These are phyloP conservation scores for Sus cebifrons DNA, from an alignment of 2,797 vertebrate species.

Conservation along the genomic window DNA sequence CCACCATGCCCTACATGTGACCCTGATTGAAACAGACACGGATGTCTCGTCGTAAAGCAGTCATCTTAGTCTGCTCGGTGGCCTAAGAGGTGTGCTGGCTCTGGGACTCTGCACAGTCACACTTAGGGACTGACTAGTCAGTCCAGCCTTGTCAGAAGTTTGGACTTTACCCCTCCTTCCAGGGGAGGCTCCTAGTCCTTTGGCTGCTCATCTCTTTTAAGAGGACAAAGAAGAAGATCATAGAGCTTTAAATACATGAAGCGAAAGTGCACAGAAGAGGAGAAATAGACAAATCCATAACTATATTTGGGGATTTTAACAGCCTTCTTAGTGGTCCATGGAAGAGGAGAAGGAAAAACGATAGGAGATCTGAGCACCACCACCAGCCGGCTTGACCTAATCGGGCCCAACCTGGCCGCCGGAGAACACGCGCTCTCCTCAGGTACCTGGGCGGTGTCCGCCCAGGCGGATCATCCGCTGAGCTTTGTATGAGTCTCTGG, in stretches of 20 bases:
- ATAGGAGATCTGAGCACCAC: not conserved
- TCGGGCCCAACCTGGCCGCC: not conserved
- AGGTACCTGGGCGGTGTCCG: not conserved
- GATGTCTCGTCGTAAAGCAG: not conserved
- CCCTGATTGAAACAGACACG: constrained; percentile 40
- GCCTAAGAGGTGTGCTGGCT: constrained; percentile 3
- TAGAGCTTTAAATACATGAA: constrained; percentile 12
- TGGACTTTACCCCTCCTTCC: constrained; percentile 65
- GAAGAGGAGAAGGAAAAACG: constrained; percentile 29
- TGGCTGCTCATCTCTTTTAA: constrained; percentile 19
- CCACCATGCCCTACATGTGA: constrained; percentile 1
- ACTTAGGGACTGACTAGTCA: not conserved
- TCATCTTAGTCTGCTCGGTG: not conserved
- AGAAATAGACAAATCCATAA: not conserved
- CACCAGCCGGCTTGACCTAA: not conserved
- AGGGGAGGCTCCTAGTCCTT: not conserved
- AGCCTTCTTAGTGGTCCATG: constrained; percentile 24
- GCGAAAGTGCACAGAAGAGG: not conserved
- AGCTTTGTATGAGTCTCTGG: constrained; percentile 31
- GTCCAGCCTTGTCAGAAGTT: constrained; percentile 40
- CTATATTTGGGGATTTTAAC: constrained; percentile 23
- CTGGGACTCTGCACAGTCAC: not conserved
- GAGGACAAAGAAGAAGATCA: constrained; percentile 11
- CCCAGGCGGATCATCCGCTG: not conserved
- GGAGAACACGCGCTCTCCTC: not conserved